A percentile compares a stretch with the other conserved stretches of the same genome.
Evolutionary conservation across 1,140 invertebrate genomes (phyloP).

Genomic region (Megathymus violae): DNA sequence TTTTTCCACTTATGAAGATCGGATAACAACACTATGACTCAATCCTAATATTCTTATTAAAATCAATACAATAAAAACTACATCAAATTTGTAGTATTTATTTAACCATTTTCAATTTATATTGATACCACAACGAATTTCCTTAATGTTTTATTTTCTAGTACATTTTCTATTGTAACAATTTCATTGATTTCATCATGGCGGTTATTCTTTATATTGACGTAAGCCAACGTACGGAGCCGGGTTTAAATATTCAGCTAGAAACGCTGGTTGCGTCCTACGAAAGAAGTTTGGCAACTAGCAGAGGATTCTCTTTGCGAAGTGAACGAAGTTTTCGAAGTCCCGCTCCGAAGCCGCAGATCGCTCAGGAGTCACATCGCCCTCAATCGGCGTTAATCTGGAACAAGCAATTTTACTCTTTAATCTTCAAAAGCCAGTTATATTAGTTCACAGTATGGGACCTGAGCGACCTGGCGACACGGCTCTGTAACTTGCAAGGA

Average conservation of each 20-base stretch:
- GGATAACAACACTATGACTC: too few relatives aligned
- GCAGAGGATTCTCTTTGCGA: background rate
- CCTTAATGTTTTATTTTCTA: too few relatives aligned
- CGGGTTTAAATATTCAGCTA: background rate
- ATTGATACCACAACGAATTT: too few relatives aligned
- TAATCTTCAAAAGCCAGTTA: constrained; percentile 51
- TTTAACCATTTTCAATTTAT: too few relatives aligned
- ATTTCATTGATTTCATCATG: too few relatives aligned
- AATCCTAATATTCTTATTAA: too few relatives aligned
- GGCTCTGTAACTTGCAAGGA: constrained; percentile 38
- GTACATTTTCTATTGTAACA: too few relatives aligned
- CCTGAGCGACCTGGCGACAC: constrained; percentile 75
- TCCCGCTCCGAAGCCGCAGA: constrained; percentile 44
- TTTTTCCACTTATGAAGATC: too few relatives aligned
- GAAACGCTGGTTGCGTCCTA: background rate
- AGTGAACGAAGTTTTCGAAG: background rate
- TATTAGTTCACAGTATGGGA: constrained; percentile 50
- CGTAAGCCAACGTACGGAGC: too few relatives aligned
- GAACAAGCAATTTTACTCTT: constrained; percentile 79
- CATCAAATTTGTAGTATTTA: too few relatives aligned
- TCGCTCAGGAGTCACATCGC: constrained; percentile 74
- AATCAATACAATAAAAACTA: too few relatives aligned
- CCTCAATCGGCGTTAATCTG: constrained; percentile 80
- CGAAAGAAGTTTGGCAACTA: background rate
- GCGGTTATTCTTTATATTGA: too few relatives aligned